Conservation (phyloP, 1,140 invertebrate species). For the Periplaneta americana region DNA sequence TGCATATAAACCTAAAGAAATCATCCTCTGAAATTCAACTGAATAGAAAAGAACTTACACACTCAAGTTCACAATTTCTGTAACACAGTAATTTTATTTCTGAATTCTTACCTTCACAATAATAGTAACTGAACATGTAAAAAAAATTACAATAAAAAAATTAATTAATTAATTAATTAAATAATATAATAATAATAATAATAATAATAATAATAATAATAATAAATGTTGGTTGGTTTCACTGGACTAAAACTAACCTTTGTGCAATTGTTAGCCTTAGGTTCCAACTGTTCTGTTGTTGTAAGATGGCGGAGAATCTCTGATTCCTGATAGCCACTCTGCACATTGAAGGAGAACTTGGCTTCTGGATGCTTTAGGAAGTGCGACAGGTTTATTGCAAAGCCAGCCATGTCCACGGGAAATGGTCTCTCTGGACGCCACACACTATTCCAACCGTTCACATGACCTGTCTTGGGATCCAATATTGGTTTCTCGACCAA, state of each 20-base stretch:
- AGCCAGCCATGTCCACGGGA: conserved; percentile 98
- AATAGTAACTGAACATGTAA: neutral
- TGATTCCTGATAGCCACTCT: conserved; percentile 88
- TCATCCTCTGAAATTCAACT: neutral
- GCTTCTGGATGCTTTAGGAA: conserved; percentile 72
- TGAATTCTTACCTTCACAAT: neutral
- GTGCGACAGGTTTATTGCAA: conserved; percentile 84
- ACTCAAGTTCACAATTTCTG: neutral
- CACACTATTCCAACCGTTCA: conserved; percentile 74
- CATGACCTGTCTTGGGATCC: conserved; percentile 56
- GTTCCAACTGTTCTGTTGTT: conserved; percentile 77
- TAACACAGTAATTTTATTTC: neutral
- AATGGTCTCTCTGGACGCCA: conserved; percentile 89
- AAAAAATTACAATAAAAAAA: neutral
- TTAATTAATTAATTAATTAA: neutral
- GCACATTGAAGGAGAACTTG: conserved; percentile 74
- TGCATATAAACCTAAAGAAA: too few relatives aligned
- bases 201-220: neutral
- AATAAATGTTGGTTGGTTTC: neutral
- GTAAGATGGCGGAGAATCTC: conserved; percentile 78
- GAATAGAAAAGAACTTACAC: too few relatives aligned
- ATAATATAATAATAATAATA: neutral
- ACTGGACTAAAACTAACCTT: conserved; percentile 52
- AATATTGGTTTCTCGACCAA: conserved; percentile 80
- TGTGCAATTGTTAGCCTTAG: conserved; percentile 81